Conservation (phyloP, 2,113 vertebrate species). For the Paratilapia polleni region DNA sequence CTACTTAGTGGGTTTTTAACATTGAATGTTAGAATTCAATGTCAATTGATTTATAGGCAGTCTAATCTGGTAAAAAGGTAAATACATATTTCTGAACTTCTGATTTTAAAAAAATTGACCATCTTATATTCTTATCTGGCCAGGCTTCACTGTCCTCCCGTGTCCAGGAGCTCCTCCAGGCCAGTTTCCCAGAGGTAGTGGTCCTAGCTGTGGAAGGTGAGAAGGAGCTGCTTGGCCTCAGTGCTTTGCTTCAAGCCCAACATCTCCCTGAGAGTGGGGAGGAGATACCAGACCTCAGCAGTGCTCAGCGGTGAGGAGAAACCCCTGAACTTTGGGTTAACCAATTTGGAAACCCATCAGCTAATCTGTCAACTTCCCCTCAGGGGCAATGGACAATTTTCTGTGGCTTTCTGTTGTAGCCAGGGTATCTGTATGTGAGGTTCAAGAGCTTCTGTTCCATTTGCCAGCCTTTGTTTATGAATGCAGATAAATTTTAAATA, state of each 20-base stretch:
- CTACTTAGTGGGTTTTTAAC: background rate
- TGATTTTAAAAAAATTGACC: background rate
- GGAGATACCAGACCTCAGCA: slow-evolving; percentile 40
- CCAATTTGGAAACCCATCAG: background rate
- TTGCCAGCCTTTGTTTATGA: background rate
- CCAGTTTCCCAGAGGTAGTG: slow-evolving; percentile 85
- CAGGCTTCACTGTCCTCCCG: slow-evolving; percentile 84
- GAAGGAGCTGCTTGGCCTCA: slow-evolving; percentile 76
- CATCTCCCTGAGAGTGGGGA: slow-evolving; percentile 62
- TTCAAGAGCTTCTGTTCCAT: background rate
- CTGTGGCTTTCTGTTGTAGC: fast-evolving
- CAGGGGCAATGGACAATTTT: background rate
- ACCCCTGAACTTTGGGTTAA: background rate
- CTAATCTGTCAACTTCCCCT: background rate
- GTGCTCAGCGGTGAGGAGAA: slow-evolving; percentile 80
- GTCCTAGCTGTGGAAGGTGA: slow-evolving; percentile 72
- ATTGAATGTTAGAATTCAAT: background rate
- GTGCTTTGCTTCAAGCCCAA: slow-evolving; percentile 77
- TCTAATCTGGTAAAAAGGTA: background rate
- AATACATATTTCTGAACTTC: background rate
- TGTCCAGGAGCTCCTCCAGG: slow-evolving; percentile 87
- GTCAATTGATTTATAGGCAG: background rate
- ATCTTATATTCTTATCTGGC: background rate
- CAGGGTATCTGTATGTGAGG: background rate
- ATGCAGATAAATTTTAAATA: background rate